A percentile compares a stretch with the other conserved stretches of the same genome.
These are phyloP conservation scores for Drosophila punjabiensis DNA, from an alignment of 1,140 invertebrate species.

Conservation along the genomic window DNA sequence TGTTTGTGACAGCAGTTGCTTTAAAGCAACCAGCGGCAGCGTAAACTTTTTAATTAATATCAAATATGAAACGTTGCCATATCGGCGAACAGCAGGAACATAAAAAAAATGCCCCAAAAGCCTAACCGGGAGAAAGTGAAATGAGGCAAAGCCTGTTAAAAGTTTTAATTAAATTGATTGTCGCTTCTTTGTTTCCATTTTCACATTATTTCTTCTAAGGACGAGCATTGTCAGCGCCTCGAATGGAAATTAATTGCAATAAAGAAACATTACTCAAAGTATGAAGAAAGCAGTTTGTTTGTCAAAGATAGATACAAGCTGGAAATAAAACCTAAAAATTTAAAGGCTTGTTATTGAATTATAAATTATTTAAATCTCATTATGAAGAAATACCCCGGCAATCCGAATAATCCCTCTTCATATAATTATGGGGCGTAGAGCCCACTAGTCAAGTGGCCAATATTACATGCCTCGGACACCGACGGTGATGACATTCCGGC, in stretches of 20 bases:
- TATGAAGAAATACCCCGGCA: neutral
- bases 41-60: conserved; percentile 84
- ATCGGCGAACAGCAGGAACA: conserved; percentile 32
- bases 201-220: conserved; percentile 2
- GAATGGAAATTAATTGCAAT: conserved; percentile 31
- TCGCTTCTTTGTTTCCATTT: conserved; percentile 58
- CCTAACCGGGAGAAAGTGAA: conserved; percentile 66
- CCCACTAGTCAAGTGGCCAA: conserved; percentile 16
- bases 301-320: neutral
- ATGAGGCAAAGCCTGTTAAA: conserved; percentile 79
- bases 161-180: conserved; percentile 84
- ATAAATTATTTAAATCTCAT: neutral
- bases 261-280: conserved; percentile 10
- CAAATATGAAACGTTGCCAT: conserved; percentile 79
- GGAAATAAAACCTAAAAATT: neutral
- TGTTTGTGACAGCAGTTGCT: conserved; percentile 68
- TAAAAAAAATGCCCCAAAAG: conserved; percentile 35
- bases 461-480: conserved; percentile 19
- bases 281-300: neutral
- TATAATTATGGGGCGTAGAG: conserved; percentile 18
- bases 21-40: conserved; percentile 63
- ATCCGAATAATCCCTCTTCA: neutral
- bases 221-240: conserved; percentile 8
- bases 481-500: conserved; percentile 6
- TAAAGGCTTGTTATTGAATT: neutral